Base-by-base conservation (phyloP, 2,113 vertebrate genomes). In the Sinocyclocheilus grahami region DNA sequence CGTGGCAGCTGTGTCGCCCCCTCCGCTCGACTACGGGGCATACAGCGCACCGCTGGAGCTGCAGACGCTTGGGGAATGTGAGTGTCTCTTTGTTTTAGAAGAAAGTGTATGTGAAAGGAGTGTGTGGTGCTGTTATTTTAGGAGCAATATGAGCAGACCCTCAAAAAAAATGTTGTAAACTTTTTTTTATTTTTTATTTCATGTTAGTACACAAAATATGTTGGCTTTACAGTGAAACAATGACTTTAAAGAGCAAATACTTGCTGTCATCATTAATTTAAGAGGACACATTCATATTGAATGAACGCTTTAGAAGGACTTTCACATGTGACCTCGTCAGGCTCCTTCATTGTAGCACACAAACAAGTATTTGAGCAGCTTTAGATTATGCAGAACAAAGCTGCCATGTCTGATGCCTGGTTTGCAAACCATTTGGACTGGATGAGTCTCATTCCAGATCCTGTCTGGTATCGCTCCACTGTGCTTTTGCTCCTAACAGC, bases 41-140 rank as follows among this genome's bases (percentile, higher is more conserved):
- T 96, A 95, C 94, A 97, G 95, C 84, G 89, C 96, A 3, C 97
- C 96, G 85, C 96, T 99, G 69, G 97, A 99, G 92, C 96, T 99
- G 88, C 96, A 98, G 94, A 99, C 98, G 0, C 92, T 97, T 51
- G 96, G 96, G 86, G 97, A 98, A 90, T 30, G 98, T 99, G 90
- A 97, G 97, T 96, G 3, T 24, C 11, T 39, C 62, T 39, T 22
- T 62, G 27, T 16, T 33, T 14, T 67, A 30, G 2, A 67, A 33
- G 63, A 27, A 13, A 27, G 58, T 62, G 58, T 1, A n/a, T 62
- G 58, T n/a, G 2, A 62, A 22, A 62, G 2, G 2, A 62, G n/a
- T 62, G 24, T 67, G 63, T 67, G 63, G 63, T 67, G 63, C 13
- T 5, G 1, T 62, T 62, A 62, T n/a, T n/a, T 62, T 67, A 14